These are phyloP conservation scores for Delichon dasypus DNA, from an alignment of 2,797 vertebrate genomes.

Conservation along the genomic window DNA sequence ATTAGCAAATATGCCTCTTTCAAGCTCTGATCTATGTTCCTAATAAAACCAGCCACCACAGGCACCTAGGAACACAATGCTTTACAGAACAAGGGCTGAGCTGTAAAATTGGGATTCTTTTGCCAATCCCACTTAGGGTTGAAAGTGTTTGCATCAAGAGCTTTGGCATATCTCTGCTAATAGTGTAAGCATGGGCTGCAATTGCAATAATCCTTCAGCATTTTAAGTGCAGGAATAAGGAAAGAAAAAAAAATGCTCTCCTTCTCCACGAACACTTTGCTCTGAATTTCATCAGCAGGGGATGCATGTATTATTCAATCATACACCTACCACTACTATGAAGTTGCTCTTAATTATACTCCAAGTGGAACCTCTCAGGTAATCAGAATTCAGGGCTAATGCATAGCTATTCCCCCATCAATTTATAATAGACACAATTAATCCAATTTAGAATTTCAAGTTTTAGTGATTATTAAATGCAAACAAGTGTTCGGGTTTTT, in stretches of 20 bases:
- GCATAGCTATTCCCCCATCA: slow-evolving; percentile 67
- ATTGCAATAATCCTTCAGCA: slow-evolving; percentile 41
- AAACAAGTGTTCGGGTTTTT: slow-evolving; percentile 54
- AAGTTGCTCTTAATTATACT: slow-evolving; percentile 71
- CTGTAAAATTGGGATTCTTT: not conserved
- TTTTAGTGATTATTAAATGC: slow-evolving; percentile 60
- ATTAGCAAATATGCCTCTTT: not conserved
- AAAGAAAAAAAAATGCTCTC: not conserved
- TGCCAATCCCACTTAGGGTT: not conserved
- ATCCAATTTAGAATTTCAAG: slow-evolving; percentile 71
- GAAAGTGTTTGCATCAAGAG: slow-evolving; percentile 8
- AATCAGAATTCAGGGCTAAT: slow-evolving; percentile 73
- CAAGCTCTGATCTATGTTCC: not conserved
- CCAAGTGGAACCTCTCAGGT: slow-evolving; percentile 72
- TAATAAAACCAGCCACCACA: not conserved
- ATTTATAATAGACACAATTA: slow-evolving; percentile 72
- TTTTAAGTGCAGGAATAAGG: slow-evolving; percentile 20
- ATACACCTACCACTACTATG: slow-evolving; percentile 55
- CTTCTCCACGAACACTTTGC: slow-evolving; percentile 13
- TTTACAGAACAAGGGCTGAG: not conserved
- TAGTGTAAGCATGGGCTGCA: slow-evolving; percentile 25
- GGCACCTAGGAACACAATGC: not conserved
- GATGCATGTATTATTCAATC: slow-evolving; percentile 62
- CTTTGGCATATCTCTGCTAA: slow-evolving; percentile 5
- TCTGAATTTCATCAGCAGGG: slow-evolving; percentile 63